These are phyloP conservation scores for Himalopsyche phryganea DNA, from an alignment of 1,140 invertebrate species.

Conservation along the genomic window DNA sequence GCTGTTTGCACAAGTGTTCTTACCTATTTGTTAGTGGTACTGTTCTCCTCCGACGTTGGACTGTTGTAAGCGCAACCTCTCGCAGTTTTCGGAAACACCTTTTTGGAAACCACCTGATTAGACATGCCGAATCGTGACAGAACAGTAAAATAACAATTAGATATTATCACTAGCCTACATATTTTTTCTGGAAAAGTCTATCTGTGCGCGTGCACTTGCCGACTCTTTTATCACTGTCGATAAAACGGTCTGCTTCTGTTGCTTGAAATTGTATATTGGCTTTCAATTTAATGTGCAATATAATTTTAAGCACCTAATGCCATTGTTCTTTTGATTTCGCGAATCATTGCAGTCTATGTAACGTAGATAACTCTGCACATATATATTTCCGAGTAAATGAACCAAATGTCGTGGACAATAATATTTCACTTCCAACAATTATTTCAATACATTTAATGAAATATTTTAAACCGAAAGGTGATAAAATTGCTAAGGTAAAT, in stretches of 20 bases:
- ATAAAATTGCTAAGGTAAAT: no score
- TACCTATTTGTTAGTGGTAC: not conserved
- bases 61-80: not conserved
- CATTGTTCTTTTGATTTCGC: not conserved
- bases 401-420: no score
- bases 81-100: constrained; percentile 4
- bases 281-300: not conserved
- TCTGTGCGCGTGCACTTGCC: not conserved
- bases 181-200: constrained; percentile 9
- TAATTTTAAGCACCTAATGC: constrained; percentile 12
- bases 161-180: constrained; percentile 35
- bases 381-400: no score
- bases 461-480: no score
- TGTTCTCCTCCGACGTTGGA: not conserved
- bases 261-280: not conserved
- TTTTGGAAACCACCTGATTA: constrained; percentile 31
- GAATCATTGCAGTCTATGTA: not conserved
- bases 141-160: constrained; percentile 31
- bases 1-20: constrained; percentile 29
- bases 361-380: not conserved
- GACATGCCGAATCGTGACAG: constrained; percentile 18
- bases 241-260: constrained; percentile 35
- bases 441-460: no score
- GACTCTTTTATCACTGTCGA: constrained; percentile 29
- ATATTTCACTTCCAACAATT: no score